These are phyloP conservation scores for Ectemnius cavifrons DNA, from an alignment of 2,888 invertebrate species.

Conservation along the genomic window DNA sequence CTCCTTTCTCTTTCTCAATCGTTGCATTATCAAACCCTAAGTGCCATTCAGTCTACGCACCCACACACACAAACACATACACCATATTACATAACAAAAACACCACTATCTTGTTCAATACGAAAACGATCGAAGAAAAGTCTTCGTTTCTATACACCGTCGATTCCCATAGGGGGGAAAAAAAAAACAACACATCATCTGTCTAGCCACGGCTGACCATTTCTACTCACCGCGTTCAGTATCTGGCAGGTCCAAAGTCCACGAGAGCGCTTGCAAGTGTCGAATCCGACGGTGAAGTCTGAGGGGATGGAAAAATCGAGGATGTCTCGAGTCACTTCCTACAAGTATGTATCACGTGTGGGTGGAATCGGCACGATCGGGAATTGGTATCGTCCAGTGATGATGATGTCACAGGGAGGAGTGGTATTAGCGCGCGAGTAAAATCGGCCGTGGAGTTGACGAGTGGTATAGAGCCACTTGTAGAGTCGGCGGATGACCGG, in stretches of 20 bases:
- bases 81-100: no score
- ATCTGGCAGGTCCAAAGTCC: no score
- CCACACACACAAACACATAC: no score
- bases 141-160: not conserved
- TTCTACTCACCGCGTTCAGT: not conserved
- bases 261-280: not conserved
- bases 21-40: no score
- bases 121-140: not conserved
- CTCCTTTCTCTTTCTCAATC: no score
- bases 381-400: not conserved
- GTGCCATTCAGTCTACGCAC: no score
- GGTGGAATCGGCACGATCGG: not conserved
- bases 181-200: not conserved
- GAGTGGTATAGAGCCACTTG: conserved; percentile 59
- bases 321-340: no score
- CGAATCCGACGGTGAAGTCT: not conserved
- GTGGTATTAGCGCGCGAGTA: conserved; percentile 13
- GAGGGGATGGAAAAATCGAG: no score
- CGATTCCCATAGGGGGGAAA: not conserved
- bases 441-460: conserved; percentile 12
- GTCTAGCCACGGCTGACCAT: not conserved
- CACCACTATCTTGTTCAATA: no score
- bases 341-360: no score
- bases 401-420: not conserved
- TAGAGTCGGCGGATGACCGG: conserved; percentile 69